A percentile compares a stretch with the other conserved stretches of the same genome.
These are phyloP conservation scores for Melanostigma gelatinosum DNA, from an alignment of 2,113 vertebrate genomes.

Conservation along the genomic window DNA sequence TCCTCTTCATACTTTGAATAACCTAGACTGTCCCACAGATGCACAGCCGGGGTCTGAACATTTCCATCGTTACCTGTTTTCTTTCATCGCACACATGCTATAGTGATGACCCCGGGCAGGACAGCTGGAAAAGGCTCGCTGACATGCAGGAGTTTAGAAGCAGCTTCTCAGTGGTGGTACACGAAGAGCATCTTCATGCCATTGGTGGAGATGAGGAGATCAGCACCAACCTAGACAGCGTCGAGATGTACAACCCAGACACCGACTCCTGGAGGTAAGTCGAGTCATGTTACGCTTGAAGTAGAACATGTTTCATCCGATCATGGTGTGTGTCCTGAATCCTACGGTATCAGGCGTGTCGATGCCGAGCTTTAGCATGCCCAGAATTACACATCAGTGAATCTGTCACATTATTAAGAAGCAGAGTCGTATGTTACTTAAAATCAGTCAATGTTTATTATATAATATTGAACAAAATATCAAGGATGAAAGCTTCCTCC, in stretches of 20 bases:
- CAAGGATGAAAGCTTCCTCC: background rate
- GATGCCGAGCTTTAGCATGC: no score
- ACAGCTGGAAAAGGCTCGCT: constrained; percentile 75
- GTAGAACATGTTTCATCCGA: background rate
- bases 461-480: background rate
- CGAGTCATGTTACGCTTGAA: background rate
- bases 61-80: background rate
- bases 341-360: no score
- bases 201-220: constrained; percentile 82
- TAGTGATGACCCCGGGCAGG: constrained; percentile 73
- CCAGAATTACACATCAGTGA: no score
- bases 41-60: background rate
- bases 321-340: no score
- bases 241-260: constrained; percentile 79
- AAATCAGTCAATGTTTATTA: no score
- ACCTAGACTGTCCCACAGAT: background rate
- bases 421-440: no score
- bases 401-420: no score
- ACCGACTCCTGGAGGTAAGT: constrained; percentile 81
- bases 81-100: background rate
- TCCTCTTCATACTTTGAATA: background rate
- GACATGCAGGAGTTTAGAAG: constrained; percentile 83
- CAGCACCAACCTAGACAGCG: constrained; percentile 78
- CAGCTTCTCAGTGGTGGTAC: constrained; percentile 76
- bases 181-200: constrained; percentile 67